Base-by-base conservation (phyloP, 1,140 invertebrate species). In the Portunus trituberculatus region DNA sequence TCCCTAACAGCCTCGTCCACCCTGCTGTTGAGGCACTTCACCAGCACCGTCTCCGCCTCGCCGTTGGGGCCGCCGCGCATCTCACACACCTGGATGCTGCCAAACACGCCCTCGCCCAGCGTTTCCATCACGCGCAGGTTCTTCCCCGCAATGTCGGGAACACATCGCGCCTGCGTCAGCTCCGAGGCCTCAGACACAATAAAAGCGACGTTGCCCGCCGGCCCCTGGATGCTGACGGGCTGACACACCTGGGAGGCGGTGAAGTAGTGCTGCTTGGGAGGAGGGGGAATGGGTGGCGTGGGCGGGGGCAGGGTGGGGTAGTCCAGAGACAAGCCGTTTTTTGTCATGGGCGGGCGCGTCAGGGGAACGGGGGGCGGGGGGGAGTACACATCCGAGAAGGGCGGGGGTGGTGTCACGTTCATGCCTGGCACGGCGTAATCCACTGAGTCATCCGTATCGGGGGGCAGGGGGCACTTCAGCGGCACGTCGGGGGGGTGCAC, bases 81-180 rank as follows among this genome's bases (percentile, higher is more conserved):
- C 32, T 95, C 95, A 45, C 91, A 93, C 2, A 96, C 28, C 96
- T 96, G 96, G 96, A 98, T 97, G 97, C 98, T 98, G 96, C 98
- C 98, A 96, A 98, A 98, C 96, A 98, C 97, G 83, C 98, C 98
- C 92, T 98, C 97, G 25, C 98, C 98, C 25, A 99, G 97, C 96
- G 98, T 98, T 96, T 98, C 98, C 94, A 98, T 97, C 96, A 98
- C 98, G 96, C 98, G 97, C 83, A 99, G 97, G 96, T 98, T 98
- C 96, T 98, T 98, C 95, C 98, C 97, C 10, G 98, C 98, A 97
- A 98, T 98, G 97, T 98, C 98, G 95, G 98, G 97, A 94, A 98
- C 97, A 20, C 89, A 96, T 96, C 96, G 28, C 12, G 92, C 88
- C 45, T 94, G 90, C 82, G 10, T 84, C 39, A 82, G 84, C 16